These are phyloP conservation scores for Tiliacea citrago DNA, from an alignment of 2,888 invertebrate genomes.

Conservation along the genomic window DNA sequence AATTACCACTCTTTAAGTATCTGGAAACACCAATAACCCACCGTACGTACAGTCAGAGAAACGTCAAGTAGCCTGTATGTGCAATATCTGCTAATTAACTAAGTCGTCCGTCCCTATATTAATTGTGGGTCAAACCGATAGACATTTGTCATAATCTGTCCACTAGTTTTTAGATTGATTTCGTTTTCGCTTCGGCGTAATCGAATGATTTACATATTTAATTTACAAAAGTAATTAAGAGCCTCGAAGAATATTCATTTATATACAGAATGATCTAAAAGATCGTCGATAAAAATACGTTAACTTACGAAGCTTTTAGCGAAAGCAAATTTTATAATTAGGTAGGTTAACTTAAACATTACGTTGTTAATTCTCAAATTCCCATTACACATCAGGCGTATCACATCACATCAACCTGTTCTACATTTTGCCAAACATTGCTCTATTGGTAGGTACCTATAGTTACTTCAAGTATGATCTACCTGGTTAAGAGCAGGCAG, in stretches of 20 bases:
- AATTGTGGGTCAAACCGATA: conserved; percentile 9
- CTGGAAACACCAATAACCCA: neutral
- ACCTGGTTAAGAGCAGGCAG: too few species aligned
- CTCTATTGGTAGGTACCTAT: neutral
- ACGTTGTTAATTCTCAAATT: neutral
- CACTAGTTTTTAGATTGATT: conserved; percentile 21
- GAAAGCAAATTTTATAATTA: conserved; percentile 3
- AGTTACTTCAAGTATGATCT: conserved; percentile 8
- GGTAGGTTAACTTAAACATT: neutral
- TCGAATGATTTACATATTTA: conserved; percentile 51
- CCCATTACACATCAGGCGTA: too few species aligned
- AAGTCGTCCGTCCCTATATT: conserved; percentile 9
- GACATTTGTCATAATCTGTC: conserved; percentile 32
- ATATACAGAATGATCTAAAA: conserved; percentile 11
- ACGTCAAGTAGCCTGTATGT: neutral
- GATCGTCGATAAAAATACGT: conserved; percentile 9
- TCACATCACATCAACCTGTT: neutral
- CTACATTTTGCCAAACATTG: neutral
- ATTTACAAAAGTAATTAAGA: conserved; percentile 32
- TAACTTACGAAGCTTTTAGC: conserved; percentile 10
- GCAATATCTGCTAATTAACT: neutral
- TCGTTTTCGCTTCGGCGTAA: conserved; percentile 31
- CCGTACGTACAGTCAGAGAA: neutral
- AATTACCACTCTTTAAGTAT: neutral
- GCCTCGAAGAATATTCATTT: conserved; percentile 14